Conservation (phyloP, 2,113 vertebrate genomes). For the Mola mola region DNA sequence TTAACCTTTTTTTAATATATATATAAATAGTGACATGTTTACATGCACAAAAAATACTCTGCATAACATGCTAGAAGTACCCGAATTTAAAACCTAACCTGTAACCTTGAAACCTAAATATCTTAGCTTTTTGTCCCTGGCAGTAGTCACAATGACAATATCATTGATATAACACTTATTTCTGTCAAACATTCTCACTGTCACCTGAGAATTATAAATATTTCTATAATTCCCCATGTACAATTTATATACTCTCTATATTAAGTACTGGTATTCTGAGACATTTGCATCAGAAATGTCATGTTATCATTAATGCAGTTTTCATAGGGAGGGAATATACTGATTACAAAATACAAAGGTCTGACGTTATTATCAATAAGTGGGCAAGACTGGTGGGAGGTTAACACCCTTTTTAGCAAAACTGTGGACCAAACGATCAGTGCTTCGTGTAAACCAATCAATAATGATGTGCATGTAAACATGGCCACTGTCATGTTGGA, state of each 20-base stretch:
- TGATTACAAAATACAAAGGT: neutral
- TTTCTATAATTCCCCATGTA: too few relatives aligned
- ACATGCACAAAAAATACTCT: slow-evolving; percentile 46
- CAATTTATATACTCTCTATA: neutral
- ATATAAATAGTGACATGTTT: slow-evolving; percentile 58
- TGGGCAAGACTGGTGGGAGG: slow-evolving; percentile 10
- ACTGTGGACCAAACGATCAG: neutral
- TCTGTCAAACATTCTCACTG: too few relatives aligned
- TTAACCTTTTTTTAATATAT: too few relatives aligned
- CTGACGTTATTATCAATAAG: neutral
- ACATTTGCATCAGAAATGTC: slow-evolving; percentile 7
- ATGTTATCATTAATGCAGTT: neutral
- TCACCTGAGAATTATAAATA: too few relatives aligned
- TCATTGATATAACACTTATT: too few relatives aligned
- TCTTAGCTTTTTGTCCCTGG: neutral
- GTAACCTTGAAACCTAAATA: slow-evolving; percentile 3
- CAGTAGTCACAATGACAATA: too few relatives aligned
- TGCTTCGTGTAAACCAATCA: neutral
- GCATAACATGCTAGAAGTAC: slow-evolving; percentile 6
- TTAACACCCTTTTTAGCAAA: neutral
- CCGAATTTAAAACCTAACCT: slow-evolving; percentile 1
- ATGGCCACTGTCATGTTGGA: slow-evolving; percentile 29
- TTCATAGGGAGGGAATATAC: slow-evolving; percentile 3
- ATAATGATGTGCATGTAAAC: slow-evolving; percentile 58
- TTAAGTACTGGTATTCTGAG: neutral